Base-by-base conservation (phyloP, 2,888 invertebrate species). In the Drosophila colorata region DNA sequence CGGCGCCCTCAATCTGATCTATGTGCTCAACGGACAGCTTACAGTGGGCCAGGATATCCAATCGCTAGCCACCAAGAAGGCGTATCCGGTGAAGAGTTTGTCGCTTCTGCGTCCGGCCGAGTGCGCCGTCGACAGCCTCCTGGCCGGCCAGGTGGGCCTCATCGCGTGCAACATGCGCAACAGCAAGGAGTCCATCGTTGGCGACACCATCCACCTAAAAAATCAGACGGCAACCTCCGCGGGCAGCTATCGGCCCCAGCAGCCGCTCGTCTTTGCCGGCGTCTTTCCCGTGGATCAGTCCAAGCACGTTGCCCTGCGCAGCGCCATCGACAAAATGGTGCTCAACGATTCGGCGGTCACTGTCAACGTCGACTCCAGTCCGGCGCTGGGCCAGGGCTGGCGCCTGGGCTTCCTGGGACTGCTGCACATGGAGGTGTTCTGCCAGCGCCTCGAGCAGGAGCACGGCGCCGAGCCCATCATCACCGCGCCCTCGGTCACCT, bases 81-180 rank as follows among this genome's bases (percentile, higher is more conserved):
- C 93, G 7, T 98, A 98, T 91, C 95, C 95, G 78, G 94, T 98
- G 0, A 96, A 95, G 90, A 95, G 95, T 79, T 93, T 98, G 56
- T 96, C 97, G 2, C 91, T 99, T 47, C 93, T 98, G 73, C 93
- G 95, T 74, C 98, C 99, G 2, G 94, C 94, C 51, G 96, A 97
- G 92, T 93, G 94, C 73, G 90, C 93, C 4, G 93, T 96, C 5
- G 91, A 94, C 38, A 93, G 93, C 82, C 93, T 97, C 94, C 92
- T 94, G 41, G 97, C 98, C 48, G 99, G 99, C 2, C 99, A 99
- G 94, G 98, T 99, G 76, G 98, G 98, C 6, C 95, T 97, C 90
- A 92, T 99, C 66, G 95, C 95, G 2, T 96, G 96, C 83, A 96
- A 95, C 81, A 97, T 98, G 95, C 93, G 95, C 69, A 94, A 94